Evolutionary conservation across 2,797 vertebrate species (phyloP).

Genomic region (Clarias platycephalus): DNA sequence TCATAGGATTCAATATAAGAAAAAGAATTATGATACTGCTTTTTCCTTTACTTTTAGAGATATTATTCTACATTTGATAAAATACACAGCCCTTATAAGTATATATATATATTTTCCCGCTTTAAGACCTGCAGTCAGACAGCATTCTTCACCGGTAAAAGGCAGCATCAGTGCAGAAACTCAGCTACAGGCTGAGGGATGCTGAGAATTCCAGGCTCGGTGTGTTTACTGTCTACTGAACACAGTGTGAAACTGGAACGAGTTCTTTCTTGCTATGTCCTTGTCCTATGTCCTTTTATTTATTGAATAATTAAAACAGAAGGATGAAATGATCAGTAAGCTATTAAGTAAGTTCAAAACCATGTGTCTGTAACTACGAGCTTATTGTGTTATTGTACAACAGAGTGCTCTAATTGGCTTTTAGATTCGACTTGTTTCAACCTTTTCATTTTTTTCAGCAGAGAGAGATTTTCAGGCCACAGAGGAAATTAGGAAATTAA

Average conservation of each 20-base stretch:
- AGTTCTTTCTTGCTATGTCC: background rate
- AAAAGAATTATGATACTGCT: background rate
- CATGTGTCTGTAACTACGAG: background rate
- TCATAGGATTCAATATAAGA: background rate
- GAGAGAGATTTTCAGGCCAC: slow-evolving; percentile 57
- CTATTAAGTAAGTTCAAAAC: background rate
- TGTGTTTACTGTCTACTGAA: background rate
- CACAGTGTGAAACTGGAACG: background rate
- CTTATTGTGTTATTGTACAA: slow-evolving; percentile 8
- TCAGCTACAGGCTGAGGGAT: background rate
- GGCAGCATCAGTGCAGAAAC: background rate
- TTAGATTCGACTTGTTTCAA: slow-evolving; percentile 10
- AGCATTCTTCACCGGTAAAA: background rate
- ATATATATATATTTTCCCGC: too few species aligned
- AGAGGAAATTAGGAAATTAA: slow-evolving; percentile 67
- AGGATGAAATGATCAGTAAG: background rate
- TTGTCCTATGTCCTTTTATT: too few species aligned
- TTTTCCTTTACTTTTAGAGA: background rate
- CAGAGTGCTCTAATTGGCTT: slow-evolving; percentile 12
- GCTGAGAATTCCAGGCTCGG: background rate
- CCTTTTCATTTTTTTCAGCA: background rate
- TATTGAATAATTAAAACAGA: slow-evolving; percentile 1
- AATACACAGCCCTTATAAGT: background rate
- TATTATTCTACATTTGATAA: background rate
- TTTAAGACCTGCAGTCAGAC: background rate